Percentiles rank a stretch among this genome's conserved stretches.
Evolutionary conservation across 2,113 vertebrate genomes (phyloP).

Genomic region (Phocoena phocoena): DNA sequence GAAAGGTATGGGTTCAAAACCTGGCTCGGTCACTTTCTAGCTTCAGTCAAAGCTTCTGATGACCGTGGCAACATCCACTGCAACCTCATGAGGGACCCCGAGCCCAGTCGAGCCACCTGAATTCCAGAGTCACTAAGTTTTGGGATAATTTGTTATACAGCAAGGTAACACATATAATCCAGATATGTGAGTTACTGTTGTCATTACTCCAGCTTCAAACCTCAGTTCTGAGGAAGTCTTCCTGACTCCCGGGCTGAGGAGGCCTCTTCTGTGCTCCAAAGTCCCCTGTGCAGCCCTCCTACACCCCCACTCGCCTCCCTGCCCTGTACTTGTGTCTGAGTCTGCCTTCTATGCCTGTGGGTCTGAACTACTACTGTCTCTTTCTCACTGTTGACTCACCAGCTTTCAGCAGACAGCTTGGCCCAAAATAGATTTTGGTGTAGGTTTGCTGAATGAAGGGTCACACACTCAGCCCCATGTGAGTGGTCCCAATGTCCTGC

Average conservation of each 20-base stretch:
- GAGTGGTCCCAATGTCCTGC: too few relatives aligned
- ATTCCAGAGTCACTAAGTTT: neutral
- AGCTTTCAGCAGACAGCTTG: neutral
- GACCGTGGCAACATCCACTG: accelerated
- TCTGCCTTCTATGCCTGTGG: neutral
- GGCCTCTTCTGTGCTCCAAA: neutral
- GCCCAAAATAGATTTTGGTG: too few relatives aligned
- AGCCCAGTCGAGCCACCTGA: neutral
- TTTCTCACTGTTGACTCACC: neutral
- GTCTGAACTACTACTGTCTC: neutral
- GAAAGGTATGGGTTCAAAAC: neutral
- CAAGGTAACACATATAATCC: neutral
- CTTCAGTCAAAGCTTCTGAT: neutral
- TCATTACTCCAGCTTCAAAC: neutral
- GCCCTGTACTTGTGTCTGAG: accelerated
- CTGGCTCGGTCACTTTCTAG: neutral
- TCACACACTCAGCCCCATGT: neutral
- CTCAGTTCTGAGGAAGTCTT: neutral
- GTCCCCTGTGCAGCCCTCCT: accelerated
- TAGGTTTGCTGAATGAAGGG: accelerated
- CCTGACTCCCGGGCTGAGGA: neutral
- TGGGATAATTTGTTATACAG: neutral
- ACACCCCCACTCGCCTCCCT: accelerated
- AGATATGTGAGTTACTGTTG: neutral
- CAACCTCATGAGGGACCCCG: neutral